Evolutionary conservation across 2,888 invertebrate genomes (phyloP), one percentile per base, ranked within the genome.

Genomic region (Acleris sparsana): DNA sequence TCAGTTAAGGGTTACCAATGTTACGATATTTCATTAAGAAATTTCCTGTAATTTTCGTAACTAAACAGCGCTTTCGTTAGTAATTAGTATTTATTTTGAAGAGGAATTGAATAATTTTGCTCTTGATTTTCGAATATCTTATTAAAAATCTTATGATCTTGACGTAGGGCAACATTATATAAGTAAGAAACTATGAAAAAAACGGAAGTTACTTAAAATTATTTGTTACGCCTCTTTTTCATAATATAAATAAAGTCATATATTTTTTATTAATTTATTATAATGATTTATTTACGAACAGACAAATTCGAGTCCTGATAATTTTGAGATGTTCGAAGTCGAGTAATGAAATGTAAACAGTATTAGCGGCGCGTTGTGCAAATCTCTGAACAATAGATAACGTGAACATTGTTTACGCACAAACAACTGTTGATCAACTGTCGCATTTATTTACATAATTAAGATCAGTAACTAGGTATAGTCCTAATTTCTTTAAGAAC

Each of bases 341-440:
- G 33, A 33, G 56, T 52, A 65, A 66, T 66, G 56, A 66, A 66
- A 53, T 62, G 57, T 57, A 56, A 66, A 66, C 62, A 62, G 52
- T 44, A 39, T 55, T 56, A 46, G 65, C 16, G 29, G 20, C 39
- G 17, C 60, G 61, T 53, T 52, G 51, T 49, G 60, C 48, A 61
- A 61, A 64, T 55, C 49, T 49, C 18, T 18, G 6, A 53, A 60
- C 43, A 55, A 43, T 65, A 53, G 51, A 18, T 65, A 33, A 65
- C 11, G 22, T 56, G 22, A 13, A 17, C 13, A 61, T 57, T 49
- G 58, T 43, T 56, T 22, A n/a, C 18, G 56, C 13, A 49, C 60
- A 57, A 56, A 57, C 52, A 46, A 52, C 44, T 39, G 39, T 39
- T 39, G 39, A 39, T 39, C 39, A 39, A 13, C 39, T 39, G 39